Evolutionary conservation across 1,140 invertebrate genomes (phyloP).

Genomic region (Amyelois transitella): DNA sequence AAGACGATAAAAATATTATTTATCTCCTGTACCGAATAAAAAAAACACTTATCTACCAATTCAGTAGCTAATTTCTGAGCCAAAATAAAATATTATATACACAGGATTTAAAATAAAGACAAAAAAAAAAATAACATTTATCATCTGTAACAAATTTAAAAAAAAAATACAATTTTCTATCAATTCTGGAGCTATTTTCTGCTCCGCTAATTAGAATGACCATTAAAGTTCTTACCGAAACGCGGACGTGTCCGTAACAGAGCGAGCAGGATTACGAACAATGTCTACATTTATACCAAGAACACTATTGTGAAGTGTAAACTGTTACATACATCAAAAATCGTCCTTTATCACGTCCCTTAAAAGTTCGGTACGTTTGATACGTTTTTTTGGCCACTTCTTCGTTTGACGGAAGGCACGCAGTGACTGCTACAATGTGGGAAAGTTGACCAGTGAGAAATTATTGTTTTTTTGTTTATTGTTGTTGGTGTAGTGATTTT

Average conservation of each 20-base stretch:
- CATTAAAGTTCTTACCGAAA: neutral
- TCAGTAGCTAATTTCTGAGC: no score
- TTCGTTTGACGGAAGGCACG: conserved; percentile 49
- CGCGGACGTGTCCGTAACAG: neutral
- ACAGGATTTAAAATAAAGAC: no score
- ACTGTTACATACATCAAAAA: conserved; percentile 19
- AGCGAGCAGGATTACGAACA: neutral
- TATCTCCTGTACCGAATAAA: no score
- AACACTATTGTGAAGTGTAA: conserved; percentile 8
- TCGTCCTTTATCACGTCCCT: conserved; percentile 22
- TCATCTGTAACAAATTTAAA: no score
- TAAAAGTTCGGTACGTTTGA: conserved; percentile 13
- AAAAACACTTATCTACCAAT: no score
- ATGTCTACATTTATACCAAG: neutral
- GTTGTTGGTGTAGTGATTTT: neutral
- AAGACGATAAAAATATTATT: no score
- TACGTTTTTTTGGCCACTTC: conserved; percentile 24
- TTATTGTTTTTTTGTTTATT: neutral
- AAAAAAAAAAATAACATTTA: no score
- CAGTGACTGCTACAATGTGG: conserved; percentile 27
- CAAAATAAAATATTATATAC: no score
- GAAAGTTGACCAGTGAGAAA: conserved; percentile 22
- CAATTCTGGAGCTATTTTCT: neutral
- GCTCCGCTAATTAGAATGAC: neutral
- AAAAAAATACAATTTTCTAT: no score